Conservation (phyloP, 1,140 invertebrate genomes). For the Brachystomella parvula region DNA sequence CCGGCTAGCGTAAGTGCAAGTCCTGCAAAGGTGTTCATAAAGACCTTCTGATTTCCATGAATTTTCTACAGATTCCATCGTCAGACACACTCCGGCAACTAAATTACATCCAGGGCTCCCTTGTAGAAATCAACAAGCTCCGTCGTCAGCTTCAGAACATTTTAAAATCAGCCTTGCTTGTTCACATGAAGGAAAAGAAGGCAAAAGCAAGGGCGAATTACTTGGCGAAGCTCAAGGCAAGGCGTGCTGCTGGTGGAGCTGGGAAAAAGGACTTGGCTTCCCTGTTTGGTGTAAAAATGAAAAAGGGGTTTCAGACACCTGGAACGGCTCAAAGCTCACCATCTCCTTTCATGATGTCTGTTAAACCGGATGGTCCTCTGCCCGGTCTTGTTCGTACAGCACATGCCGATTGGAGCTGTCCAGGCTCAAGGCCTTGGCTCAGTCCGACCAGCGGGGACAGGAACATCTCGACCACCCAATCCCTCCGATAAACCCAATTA, state of each 20-base stretch:
- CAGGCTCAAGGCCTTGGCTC: too few species aligned
- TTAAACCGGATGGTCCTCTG: too few species aligned
- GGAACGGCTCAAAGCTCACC: not conserved
- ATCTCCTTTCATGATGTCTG: too few species aligned
- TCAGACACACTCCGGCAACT: slow-evolving; percentile 19
- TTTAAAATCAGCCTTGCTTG: not conserved
- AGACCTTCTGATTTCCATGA: not conserved
- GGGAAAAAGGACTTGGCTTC: not conserved
- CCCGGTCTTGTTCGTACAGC: too few species aligned
- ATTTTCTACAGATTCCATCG: not conserved
- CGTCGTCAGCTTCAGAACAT: slow-evolving; percentile 11
- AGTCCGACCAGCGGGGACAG: too few species aligned
- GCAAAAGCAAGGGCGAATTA: slow-evolving; percentile 5
- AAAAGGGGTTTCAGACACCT: not conserved
- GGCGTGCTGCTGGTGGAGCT: not conserved
- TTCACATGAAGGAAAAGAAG: not conserved
- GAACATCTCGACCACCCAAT: too few species aligned
- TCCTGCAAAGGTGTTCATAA: not conserved
- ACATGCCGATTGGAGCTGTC: too few species aligned
- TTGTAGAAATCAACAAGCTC: slow-evolving; percentile 25
- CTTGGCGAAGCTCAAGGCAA: too few species aligned
- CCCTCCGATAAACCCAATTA: too few species aligned
- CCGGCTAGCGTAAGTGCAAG: not conserved
- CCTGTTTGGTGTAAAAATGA: not conserved
- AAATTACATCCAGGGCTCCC: slow-evolving; percentile 9